Evolutionary conservation across 2,888 invertebrate species (phyloP).

Genomic region (Ormyrus labotus): DNA sequence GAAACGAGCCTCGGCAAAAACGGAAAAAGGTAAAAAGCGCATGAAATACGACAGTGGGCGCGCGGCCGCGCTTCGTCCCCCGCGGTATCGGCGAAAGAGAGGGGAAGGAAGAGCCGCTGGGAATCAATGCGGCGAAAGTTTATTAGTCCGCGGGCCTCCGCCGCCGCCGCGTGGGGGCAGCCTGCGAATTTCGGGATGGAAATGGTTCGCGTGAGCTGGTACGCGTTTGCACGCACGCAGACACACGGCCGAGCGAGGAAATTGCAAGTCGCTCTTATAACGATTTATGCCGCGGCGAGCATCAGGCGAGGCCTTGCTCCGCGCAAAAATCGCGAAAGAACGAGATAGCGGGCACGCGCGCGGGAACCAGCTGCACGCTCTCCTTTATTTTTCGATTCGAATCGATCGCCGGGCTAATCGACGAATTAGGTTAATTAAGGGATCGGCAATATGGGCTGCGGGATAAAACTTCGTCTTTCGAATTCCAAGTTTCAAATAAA

Average conservation of each 20-base stretch:
- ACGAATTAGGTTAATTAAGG: too few species aligned
- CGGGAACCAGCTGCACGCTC: too few species aligned
- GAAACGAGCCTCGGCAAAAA: neutral
- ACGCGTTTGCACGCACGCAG: conserved; percentile 57
- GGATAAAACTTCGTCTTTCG: too few species aligned
- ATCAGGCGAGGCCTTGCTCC: neutral
- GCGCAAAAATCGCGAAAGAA: conserved; percentile 34
- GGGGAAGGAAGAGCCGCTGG: neutral
- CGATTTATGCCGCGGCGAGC: conserved; percentile 55
- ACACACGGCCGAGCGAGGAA: conserved; percentile 24
- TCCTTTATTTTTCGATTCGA: too few species aligned
- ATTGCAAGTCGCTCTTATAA: conserved; percentile 49
- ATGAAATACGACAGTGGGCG: conserved; percentile 36
- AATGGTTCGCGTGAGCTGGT: conserved; percentile 38
- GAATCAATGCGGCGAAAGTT: conserved; percentile 55
- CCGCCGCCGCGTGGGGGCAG: neutral
- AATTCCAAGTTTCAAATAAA: too few species aligned
- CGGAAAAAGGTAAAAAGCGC: conserved; percentile 40
- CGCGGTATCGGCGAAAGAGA: conserved; percentile 6
- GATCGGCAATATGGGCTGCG: too few species aligned
- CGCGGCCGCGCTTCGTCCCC: neutral
- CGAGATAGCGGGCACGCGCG: neutral
- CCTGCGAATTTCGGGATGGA: conserved; percentile 40
- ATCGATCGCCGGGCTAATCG: too few species aligned
- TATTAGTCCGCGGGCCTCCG: conserved; percentile 57